Conservation (phyloP, 2,797 vertebrate species). For the Rhinoraja longicauda region DNA sequence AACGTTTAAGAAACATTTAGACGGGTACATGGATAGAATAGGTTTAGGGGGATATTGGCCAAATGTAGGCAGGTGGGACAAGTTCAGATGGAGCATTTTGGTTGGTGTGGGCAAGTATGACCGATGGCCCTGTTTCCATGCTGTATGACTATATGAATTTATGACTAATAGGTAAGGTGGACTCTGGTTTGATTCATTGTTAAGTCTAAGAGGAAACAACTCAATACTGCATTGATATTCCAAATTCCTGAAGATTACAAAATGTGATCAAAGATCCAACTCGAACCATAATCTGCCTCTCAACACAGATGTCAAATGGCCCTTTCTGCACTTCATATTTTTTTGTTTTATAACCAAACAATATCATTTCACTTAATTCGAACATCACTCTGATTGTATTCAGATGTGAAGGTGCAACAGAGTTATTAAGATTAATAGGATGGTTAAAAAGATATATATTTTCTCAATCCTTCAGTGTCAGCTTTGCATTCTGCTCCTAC, state of each 20-base stretch:
- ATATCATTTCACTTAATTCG: background rate
- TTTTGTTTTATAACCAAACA: background rate
- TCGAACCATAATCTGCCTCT: background rate
- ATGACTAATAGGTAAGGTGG: background rate
- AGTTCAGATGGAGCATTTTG: no score
- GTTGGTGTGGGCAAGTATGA: no score
- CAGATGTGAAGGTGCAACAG: background rate
- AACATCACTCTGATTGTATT: background rate
- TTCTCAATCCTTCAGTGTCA: background rate
- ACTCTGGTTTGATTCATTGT: background rate
- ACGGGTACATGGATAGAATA: no score
- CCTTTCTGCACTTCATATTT: background rate
- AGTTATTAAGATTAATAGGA: background rate
- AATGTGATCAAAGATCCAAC: background rate
- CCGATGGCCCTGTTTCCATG: no score
- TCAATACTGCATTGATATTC: background rate
- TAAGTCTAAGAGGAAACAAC: background rate
- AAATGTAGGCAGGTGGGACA: no score
- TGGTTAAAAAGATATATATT: background rate
- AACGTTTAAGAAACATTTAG: no score
- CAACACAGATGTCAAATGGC: background rate
- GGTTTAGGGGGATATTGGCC: no score
- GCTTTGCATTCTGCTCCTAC: background rate
- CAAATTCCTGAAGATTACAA: background rate
- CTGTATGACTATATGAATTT: no score